A percentile compares a stretch with the other conserved stretches of the same genome.
Conservation (phyloP, 2,797 vertebrate genomes). For the Australoheros facetus region DNA sequence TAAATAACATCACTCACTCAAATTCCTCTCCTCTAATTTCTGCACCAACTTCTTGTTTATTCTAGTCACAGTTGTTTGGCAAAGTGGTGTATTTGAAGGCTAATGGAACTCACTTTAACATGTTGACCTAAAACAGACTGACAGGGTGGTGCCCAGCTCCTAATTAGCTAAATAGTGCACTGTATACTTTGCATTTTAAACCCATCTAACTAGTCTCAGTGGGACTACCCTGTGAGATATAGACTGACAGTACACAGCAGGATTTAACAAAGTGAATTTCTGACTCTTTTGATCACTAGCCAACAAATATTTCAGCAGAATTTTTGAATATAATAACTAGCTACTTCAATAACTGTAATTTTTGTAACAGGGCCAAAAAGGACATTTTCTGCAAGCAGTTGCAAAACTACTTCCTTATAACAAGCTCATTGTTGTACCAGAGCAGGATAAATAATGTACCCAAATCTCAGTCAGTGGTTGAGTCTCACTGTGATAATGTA, state of each 20-base stretch:
- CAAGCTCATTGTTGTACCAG: neutral
- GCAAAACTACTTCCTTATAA: neutral
- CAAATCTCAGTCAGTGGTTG: neutral
- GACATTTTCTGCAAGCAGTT: neutral
- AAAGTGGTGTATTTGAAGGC: slow-evolving; percentile 11
- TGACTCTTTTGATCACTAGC: slow-evolving; percentile 41
- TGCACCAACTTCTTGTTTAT: slow-evolving; percentile 19
- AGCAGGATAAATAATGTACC: neutral
- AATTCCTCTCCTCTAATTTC: slow-evolving; percentile 12
- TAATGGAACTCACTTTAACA: slow-evolving; percentile 18
- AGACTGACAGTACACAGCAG: slow-evolving; percentile 5
- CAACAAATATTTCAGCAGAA: slow-evolving; percentile 12
- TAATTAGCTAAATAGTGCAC: slow-evolving; percentile 31
- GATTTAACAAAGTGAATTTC: slow-evolving; percentile 23
- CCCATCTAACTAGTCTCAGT: neutral
- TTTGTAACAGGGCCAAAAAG: neutral
- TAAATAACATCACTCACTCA: slow-evolving; percentile 33
- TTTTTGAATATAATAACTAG: slow-evolving; percentile 10
- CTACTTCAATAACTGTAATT: slow-evolving; percentile 11
- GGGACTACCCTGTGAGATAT: neutral
- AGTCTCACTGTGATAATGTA: neutral
- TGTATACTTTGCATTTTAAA: slow-evolving; percentile 4
- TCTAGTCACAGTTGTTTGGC: slow-evolving; percentile 8
- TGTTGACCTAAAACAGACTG: slow-evolving; percentile 22
- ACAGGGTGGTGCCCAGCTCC: neutral